Evolutionary conservation across 2,888 invertebrate genomes (phyloP).

Genomic region (Papilio gigon): DNA sequence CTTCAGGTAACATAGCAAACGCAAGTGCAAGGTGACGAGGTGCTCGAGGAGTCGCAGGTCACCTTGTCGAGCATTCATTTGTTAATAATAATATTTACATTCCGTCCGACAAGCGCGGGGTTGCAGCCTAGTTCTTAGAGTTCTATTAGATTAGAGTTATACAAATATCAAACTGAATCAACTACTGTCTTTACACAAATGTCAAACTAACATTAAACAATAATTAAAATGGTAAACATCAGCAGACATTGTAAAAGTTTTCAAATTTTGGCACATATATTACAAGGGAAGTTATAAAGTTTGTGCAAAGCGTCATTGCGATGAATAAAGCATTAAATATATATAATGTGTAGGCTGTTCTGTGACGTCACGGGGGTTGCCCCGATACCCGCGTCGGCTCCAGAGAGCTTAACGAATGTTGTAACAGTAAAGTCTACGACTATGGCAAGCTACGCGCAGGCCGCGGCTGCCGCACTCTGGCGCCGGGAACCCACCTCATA

Average conservation of each 20-base stretch:
- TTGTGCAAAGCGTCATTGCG: slow-evolving; percentile 62
- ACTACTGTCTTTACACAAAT: slow-evolving; percentile 2
- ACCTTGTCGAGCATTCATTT: slow-evolving; percentile 69
- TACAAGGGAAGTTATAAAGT: slow-evolving; percentile 48
- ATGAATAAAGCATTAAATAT: slow-evolving; percentile 52
- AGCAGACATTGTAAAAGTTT: slow-evolving; percentile 37
- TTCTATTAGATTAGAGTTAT: slow-evolving; percentile 27
- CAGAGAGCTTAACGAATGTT: slow-evolving; percentile 60
- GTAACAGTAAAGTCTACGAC: slow-evolving; percentile 50
- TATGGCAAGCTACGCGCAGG: slow-evolving; percentile 50
- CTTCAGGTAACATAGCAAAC: slow-evolving; percentile 60
- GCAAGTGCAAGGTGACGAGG: slow-evolving; percentile 60
- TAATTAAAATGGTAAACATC: slow-evolving; percentile 29
- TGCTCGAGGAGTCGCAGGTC: slow-evolving; percentile 53
- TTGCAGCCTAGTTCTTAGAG: slow-evolving; percentile 74
- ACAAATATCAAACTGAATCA: slow-evolving; percentile 8
- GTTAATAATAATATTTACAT: slow-evolving; percentile 66
- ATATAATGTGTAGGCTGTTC: slow-evolving; percentile 52
- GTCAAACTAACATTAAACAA: slow-evolving; percentile 32
- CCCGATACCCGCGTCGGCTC: slow-evolving; percentile 53
- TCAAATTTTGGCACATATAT: slow-evolving; percentile 66
- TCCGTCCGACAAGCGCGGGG: slow-evolving; percentile 72
- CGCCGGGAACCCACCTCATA: slow-evolving; percentile 25
- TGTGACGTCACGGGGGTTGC: slow-evolving; percentile 57
- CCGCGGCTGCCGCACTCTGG: slow-evolving; percentile 4